These are phyloP conservation scores for Pangasianodon gigas DNA, from an alignment of 2,113 vertebrate species.

Conservation along the genomic window DNA sequence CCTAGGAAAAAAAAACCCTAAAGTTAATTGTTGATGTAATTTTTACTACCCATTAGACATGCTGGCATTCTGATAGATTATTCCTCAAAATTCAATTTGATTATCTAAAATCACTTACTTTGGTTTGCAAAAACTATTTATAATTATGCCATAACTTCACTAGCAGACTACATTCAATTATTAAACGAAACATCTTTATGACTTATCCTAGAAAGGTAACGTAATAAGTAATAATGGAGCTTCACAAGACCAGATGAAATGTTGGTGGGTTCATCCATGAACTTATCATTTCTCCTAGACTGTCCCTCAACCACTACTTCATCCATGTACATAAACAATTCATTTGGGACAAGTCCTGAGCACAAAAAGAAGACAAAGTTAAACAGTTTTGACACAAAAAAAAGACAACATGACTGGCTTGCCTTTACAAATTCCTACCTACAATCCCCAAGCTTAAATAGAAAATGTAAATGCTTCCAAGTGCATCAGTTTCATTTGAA, in stretches of 20 bases:
- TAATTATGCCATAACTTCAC: not conserved
- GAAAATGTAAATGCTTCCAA: conserved; percentile 60
- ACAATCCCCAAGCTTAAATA: conserved; percentile 27
- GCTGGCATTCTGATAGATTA: not conserved
- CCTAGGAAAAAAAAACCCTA: not conserved
- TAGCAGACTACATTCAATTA: not conserved
- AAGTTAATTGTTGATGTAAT: not conserved
- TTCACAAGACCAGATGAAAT: not conserved
- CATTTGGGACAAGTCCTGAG: conserved; percentile 38
- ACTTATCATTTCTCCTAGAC: not conserved
- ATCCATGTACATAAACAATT: conserved; percentile 25
- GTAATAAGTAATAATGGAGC: not conserved
- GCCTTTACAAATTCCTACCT: conserved; percentile 42
- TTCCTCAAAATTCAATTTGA: not conserved
- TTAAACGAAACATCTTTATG: not conserved
- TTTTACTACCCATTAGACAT: not conserved
- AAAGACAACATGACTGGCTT: conserved; percentile 47
- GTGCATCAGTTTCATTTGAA: conserved; percentile 12
- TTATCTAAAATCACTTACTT: not conserved
- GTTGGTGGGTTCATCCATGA: conserved; percentile 26
- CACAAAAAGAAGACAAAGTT: conserved; percentile 43
- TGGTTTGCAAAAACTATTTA: not conserved
- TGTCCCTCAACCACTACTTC: conserved; percentile 6
- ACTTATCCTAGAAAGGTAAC: not conserved
- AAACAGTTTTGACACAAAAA: conserved; percentile 35